A percentile compares a stretch with the other conserved stretches of the same genome.
Conservation (phyloP, 1,140 invertebrate species). For the Magallana gigas region DNA sequence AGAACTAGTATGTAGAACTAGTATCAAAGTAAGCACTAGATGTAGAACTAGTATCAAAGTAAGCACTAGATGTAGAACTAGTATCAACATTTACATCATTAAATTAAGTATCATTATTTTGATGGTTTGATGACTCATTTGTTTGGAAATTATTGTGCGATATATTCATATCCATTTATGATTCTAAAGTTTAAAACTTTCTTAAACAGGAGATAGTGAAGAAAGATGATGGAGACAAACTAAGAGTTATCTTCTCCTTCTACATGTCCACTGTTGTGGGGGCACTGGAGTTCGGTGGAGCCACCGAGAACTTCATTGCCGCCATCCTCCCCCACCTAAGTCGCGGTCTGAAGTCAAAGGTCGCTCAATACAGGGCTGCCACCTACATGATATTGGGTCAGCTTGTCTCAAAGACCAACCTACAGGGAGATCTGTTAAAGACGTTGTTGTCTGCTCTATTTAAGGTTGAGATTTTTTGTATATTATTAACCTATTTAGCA, state of each 20-base stretch:
- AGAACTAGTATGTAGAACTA: too few relatives aligned
- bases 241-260: constrained; percentile 88
- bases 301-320: constrained; percentile 86
- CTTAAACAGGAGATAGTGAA: neutral
- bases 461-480: constrained; percentile 68
- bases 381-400: constrained; percentile 87
- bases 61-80: too few relatives aligned
- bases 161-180: too few relatives aligned
- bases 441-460: constrained; percentile 81
- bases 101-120: too few relatives aligned
- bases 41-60: too few relatives aligned
- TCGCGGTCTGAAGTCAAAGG: constrained; percentile 84
- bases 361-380: constrained; percentile 86
- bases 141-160: too few relatives aligned
- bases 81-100: too few relatives aligned
- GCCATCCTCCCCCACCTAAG: constrained; percentile 86
- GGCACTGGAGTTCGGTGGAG: constrained; percentile 81
- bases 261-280: constrained; percentile 87
- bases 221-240: constrained; percentile 52
- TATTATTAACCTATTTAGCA: too few relatives aligned
- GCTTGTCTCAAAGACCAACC: constrained; percentile 83
- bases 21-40: too few relatives aligned
- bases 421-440: constrained; percentile 83
- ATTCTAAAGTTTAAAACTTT: neutral
- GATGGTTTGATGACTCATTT: too few relatives aligned